Percentiles rank a stretch among this genome's conserved stretches.
Conservation (phyloP, 2,888 invertebrate species). For the Seira sanloemensis region DNA sequence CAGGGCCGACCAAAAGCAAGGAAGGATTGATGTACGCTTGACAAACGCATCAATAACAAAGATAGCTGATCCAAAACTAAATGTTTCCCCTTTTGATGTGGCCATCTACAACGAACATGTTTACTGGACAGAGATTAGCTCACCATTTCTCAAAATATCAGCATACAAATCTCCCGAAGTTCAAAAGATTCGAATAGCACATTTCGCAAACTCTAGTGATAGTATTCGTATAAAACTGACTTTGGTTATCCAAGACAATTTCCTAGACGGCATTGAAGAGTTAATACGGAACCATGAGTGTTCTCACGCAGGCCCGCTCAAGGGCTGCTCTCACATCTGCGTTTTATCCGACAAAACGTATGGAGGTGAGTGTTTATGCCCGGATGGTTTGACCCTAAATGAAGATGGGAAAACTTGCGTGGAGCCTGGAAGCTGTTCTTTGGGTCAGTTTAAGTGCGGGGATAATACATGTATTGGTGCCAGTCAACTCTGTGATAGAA, state of each 20-base stretch:
- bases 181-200: too few species aligned
- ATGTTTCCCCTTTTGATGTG: too few species aligned
- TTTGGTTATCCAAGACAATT: constrained; percentile 33
- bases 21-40: too few species aligned
- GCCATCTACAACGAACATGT: too few species aligned
- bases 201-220: constrained; percentile 39
- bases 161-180: too few species aligned
- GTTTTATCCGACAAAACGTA: constrained; percentile 73
- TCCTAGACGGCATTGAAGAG: constrained; percentile 66
- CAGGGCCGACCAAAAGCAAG: too few species aligned
- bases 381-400: constrained; percentile 75
- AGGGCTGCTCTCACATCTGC: constrained; percentile 76
- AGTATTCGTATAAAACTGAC: constrained; percentile 47
- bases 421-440: constrained; percentile 34
- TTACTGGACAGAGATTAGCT: constrained; percentile 76
- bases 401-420: constrained; percentile 74
- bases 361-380: constrained; percentile 75
- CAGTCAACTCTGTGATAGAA: constrained; percentile 42
- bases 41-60: too few species aligned
- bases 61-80: too few species aligned
- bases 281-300: too few species aligned
- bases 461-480: constrained; percentile 74
- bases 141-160: neutral
- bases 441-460: constrained; percentile 79
- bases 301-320: too few species aligned